Conservation (phyloP, 2,113 vertebrate genomes). For the Odocoileus hemionus region DNA sequence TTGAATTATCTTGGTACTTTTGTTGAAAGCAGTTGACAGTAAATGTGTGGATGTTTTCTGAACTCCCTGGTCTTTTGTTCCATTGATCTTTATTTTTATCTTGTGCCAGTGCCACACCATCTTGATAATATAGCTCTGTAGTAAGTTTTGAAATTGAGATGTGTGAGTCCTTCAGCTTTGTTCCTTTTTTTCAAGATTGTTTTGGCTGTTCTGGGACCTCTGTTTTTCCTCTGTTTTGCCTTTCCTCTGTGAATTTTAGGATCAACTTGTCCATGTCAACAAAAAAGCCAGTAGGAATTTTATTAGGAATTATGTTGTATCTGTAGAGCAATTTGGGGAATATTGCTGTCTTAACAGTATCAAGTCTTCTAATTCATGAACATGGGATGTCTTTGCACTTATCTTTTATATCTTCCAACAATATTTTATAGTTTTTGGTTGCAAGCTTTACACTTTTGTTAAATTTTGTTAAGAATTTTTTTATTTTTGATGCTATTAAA, state of each 20-base stretch:
- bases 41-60: neutral
- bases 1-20: neutral
- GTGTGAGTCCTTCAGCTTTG: neutral
- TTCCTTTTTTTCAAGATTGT: neutral
- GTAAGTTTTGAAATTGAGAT: neutral
- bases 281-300: neutral
- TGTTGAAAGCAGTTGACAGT: neutral
- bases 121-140: neutral
- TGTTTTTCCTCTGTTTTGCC: neutral
- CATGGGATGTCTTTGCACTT: neutral
- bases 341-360: neutral
- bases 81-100: neutral
- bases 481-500: neutral
- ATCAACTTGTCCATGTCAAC: neutral
- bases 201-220: neutral
- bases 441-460: neutral
- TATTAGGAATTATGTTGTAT: neutral
- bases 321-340: neutral
- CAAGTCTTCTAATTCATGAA: neutral
- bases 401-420: neutral
- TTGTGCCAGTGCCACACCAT: neutral
- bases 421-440: neutral
- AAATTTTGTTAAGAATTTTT: neutral
- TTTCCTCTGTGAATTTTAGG: neutral
- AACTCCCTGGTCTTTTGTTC: neutral